Percentiles rank a stretch among this genome's conserved stretches.
Evolutionary conservation across 2,797 vertebrate species (phyloP).

Genomic region (Sparidentex hasta): DNA sequence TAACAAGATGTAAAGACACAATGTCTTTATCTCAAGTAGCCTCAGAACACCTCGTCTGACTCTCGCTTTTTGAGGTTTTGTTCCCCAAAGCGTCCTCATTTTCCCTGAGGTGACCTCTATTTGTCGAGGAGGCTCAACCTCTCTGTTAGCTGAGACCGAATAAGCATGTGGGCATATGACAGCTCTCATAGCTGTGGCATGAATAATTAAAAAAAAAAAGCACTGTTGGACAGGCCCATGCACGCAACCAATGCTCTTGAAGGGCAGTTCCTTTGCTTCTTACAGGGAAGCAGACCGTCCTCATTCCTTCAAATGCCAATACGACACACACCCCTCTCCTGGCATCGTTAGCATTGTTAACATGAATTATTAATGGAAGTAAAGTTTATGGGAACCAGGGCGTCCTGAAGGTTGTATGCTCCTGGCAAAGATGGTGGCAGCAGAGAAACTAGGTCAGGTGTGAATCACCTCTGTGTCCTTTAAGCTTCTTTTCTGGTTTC

Average conservation of each 20-base stretch:
- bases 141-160: neutral
- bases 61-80: conserved; percentile 10
- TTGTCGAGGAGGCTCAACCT: conserved; percentile 1
- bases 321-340: neutral
- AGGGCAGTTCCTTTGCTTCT: neutral
- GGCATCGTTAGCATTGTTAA: neutral
- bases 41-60: neutral
- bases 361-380: neutral
- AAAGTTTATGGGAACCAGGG: neutral
- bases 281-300: neutral
- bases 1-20: neutral
- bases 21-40: no score
- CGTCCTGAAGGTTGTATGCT: neutral
- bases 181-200: neutral
- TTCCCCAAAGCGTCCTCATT: neutral
- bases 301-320: conserved; percentile 8
- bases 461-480: neutral
- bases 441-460: neutral
- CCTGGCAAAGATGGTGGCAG: neutral
- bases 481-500: neutral
- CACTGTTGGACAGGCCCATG: conserved; percentile 14
- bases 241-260: neutral
- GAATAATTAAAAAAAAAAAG: neutral
- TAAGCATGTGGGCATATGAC: neutral
- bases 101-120: conserved; percentile 1